Evolutionary conservation across 2,888 invertebrate genomes (phyloP), one percentile per base, ranked within the genome.

Genomic region (Eupelmus urozonus): DNA sequence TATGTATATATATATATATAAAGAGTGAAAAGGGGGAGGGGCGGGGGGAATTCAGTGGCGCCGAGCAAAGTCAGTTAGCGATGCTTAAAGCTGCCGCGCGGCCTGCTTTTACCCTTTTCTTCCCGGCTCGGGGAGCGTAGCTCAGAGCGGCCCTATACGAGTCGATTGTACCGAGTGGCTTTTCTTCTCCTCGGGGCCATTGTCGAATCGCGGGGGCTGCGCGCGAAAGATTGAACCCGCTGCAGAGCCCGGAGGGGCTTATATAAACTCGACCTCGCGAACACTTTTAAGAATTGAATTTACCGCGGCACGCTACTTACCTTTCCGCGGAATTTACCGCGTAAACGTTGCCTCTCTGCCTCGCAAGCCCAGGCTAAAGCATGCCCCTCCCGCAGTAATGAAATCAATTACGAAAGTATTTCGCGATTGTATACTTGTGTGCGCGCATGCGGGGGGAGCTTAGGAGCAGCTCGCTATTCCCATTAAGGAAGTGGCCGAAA

Each of bases 401-500:
- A 67, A 76, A 69, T 62, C 67, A 60, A 67, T 60, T 75, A 60
- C 27, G 18, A 7, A 53, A 27, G 69, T 5, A 63, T 45, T 25
- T 34, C 23, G 34, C 34, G 57, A 69, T 69, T 69, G 57, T 63
- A 13, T 3, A 16, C 9, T 40, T 4, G 16, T n/a, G 20, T 42
- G n/a, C n/a, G n/a, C n/a, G n/a, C 29, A 1, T 18, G 34, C n/a
- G 66, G 66, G n/a, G 23, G 23, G 45, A 27, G 20, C 13, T 34
- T 23, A 16, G 13, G 45, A 40, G 40, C 29, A 5, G 18, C 34
- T 27, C 59, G 1, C 18, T 18, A 11, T 9, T 57, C 11, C 40
- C 29, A 42, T 63, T 16, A 63, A 23, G 62, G 7, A 69, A 76
- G 75, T 67, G 60, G 18, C 75, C 69, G 62, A 75, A 73, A 73